phyloP scores from a whole-genome alignment of 2,888 invertebrate genomes.

The Agelastica alni region DNA sequence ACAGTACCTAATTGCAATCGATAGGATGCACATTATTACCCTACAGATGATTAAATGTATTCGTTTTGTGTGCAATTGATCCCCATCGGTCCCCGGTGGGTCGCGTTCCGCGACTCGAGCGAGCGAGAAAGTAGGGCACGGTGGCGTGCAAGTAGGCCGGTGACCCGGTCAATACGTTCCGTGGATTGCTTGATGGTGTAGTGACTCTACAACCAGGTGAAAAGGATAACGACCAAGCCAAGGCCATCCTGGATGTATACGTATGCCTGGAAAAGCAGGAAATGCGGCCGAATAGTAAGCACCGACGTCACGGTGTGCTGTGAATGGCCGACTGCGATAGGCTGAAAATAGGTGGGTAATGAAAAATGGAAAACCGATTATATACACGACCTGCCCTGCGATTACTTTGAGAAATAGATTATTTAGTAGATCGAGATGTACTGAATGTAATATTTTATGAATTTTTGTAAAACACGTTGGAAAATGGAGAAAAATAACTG shows the following conservation, averaged over 20 bases:
- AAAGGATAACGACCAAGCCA: conserved; percentile 41
- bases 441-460: too few species aligned
- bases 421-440: background rate
- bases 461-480: too few species aligned
- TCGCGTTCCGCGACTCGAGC: background rate
- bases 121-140: conserved; percentile 38
- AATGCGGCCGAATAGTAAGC: conserved; percentile 12
- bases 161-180: conserved; percentile 41
- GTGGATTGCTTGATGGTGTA: conserved; percentile 17
- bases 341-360: background rate
- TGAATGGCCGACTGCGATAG: conserved; percentile 1
- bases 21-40: too few species aligned
- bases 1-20: too few species aligned
- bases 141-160: conserved; percentile 41
- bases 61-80: too few species aligned
- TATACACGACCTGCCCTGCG: background rate
- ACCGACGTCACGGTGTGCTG: too few species aligned
- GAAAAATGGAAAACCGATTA: background rate
- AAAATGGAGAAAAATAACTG: too few species aligned
- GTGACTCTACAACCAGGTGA: conserved; percentile 34
- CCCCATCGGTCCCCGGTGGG: too few species aligned
- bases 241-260: conserved; percentile 23
- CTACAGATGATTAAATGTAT: too few species aligned
- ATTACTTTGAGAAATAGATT: conserved; percentile 2
- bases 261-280: conserved; percentile 16